Evolutionary conservation across 1,140 invertebrate genomes (phyloP).

Genomic region (Lepidurus arcticus): DNA sequence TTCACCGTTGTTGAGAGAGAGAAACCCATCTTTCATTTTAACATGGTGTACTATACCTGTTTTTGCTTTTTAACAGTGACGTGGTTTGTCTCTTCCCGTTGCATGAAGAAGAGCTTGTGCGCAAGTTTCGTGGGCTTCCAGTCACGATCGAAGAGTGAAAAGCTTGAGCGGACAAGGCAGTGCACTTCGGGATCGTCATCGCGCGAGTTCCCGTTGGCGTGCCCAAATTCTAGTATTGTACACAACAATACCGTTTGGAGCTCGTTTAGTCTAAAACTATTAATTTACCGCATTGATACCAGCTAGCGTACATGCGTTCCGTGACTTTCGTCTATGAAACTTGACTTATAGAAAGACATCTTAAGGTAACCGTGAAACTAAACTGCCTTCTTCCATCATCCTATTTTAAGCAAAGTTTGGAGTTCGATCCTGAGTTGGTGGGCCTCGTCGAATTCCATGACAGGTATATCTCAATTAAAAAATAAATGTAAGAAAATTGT

Average conservation of each 20-base stretch:
- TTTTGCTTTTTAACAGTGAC: neutral
- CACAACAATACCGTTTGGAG: neutral
- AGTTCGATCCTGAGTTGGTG: neutral
- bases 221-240: neutral
- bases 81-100: neutral
- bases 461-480: neutral
- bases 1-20: no score
- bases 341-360: neutral
- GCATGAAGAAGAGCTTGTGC: neutral
- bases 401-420: neutral
- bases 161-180: neutral
- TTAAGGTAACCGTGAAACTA: neutral
- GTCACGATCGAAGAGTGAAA: conserved; percentile 10
- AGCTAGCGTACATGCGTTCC: neutral
- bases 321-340: neutral
- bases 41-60: neutral
- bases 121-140: conserved; percentile 6
- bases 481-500: neutral
- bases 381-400: neutral
- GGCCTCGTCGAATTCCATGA: neutral
- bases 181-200: neutral
- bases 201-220: neutral
- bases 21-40: no score
- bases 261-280: no score
- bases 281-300: neutral